Conservation (phyloP, 2,888 invertebrate genomes). For the Camptogramma bilineatum region DNA sequence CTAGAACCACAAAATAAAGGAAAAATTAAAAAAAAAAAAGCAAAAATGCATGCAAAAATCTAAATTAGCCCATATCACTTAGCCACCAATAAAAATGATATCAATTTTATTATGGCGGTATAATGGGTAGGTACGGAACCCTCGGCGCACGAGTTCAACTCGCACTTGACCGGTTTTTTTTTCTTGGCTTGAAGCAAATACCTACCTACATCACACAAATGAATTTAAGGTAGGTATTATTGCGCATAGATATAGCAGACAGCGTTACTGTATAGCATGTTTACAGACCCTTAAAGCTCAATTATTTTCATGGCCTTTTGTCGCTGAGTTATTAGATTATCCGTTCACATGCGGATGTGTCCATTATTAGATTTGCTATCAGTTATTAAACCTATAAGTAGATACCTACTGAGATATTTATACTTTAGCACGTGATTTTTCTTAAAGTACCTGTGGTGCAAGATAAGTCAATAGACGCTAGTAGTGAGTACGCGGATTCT, state of each 20-base stretch:
- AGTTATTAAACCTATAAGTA: no score
- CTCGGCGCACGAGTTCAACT: no score
- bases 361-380: constrained; percentile 6
- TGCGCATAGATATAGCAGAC: background rate
- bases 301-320: constrained; percentile 12
- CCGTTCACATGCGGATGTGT: constrained; percentile 36
- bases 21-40: no score
- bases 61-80: no score
- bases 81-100: no score
- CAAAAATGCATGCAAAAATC: no score
- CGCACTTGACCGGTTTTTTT: no score
- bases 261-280: constrained; percentile 1
- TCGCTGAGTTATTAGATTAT: constrained; percentile 28
- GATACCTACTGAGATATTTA: constrained; percentile 1
- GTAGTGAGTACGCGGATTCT: constrained; percentile 67
- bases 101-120: no score
- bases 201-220: no score
- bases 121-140: no score
- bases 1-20: no score
- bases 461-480: constrained; percentile 50
- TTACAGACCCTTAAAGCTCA: background rate
- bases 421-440: constrained; percentile 6
- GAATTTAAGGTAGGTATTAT: background rate
- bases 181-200: no score
- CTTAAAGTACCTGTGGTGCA: constrained; percentile 23